Conservation (phyloP, 2,113 vertebrate genomes). For the Lepisosteus oculatus region DNA sequence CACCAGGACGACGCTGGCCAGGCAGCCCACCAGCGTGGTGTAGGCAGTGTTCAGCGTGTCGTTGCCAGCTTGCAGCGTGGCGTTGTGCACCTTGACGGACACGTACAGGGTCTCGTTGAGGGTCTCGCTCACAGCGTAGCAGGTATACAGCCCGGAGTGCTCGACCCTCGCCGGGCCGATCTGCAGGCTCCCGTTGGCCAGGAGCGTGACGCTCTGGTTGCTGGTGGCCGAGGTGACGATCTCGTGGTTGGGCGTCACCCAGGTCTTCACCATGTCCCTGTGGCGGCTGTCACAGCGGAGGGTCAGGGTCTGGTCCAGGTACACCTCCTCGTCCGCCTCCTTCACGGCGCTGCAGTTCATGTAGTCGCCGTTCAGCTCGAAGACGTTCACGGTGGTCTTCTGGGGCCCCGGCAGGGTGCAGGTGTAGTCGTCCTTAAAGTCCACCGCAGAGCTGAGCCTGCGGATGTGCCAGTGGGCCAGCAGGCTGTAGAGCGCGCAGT, state of each 20-base stretch:
- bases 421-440: conserved; percentile 82
- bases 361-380: conserved; percentile 61
- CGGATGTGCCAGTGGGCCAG: conserved; percentile 80
- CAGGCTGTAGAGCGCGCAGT: conserved; percentile 84
- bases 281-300: conserved; percentile 86
- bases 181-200: conserved; percentile 75
- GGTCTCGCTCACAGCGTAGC: conserved; percentile 73
- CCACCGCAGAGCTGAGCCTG: conserved; percentile 78
- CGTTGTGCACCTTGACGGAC: conserved; percentile 87
- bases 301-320: conserved; percentile 73
- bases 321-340: conserved; percentile 75
- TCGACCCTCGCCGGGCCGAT: conserved; percentile 66
- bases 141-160: conserved; percentile 85
- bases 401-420: conserved; percentile 54
- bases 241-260: conserved; percentile 76
- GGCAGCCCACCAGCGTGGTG: conserved; percentile 92
- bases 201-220: conserved; percentile 70
- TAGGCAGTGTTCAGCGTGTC: conserved; percentile 92
- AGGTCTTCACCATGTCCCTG: conserved; percentile 72
- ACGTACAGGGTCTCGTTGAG: conserved; percentile 92
- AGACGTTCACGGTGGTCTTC: conserved; percentile 54
- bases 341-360: conserved; percentile 89
- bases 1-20: conserved; percentile 91
- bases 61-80: conserved; percentile 70
- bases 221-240: conserved; percentile 47